phyloP scores from a whole-genome alignment of 2,113 vertebrate genomes.

The Corvus moneduloides region DNA sequence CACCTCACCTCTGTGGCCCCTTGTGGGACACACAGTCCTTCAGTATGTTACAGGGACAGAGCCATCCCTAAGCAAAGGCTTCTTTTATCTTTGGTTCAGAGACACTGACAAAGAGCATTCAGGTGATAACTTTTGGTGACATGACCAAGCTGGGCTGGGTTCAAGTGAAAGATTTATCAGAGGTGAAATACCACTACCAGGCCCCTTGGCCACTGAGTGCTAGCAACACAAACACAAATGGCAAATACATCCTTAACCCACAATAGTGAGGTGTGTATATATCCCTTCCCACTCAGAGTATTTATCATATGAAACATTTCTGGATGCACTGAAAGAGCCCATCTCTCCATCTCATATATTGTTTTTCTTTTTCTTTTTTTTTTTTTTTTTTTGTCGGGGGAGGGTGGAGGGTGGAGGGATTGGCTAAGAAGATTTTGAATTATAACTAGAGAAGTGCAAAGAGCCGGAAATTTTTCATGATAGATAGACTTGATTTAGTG shows the following conservation, averaged over 20 bases:
- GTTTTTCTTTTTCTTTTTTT: too few species aligned
- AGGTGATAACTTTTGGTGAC: background rate
- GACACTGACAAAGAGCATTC: background rate
- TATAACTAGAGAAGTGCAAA: background rate
- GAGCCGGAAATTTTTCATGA: background rate
- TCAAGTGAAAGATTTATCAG: conserved; percentile 34
- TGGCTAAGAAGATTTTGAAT: background rate
- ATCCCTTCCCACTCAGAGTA: background rate
- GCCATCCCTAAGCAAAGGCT: background rate
- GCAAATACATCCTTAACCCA: background rate
- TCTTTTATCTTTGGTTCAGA: background rate
- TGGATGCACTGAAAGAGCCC: background rate
- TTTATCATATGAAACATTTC: background rate
- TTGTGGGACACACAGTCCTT: fast-evolving
- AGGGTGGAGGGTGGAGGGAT: background rate
- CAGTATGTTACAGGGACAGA: fast-evolving
- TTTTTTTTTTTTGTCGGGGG: too few species aligned
- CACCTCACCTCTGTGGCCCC: background rate
- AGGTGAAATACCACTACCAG: background rate
- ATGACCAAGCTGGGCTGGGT: background rate
- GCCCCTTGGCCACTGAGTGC: background rate
- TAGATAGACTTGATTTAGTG: background rate
- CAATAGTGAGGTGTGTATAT: background rate
- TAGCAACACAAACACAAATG: background rate
- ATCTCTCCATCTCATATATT: background rate